These are phyloP conservation scores for Chloroclystis v-ata DNA, from an alignment of 2,888 invertebrate species.

Conservation along the genomic window DNA sequence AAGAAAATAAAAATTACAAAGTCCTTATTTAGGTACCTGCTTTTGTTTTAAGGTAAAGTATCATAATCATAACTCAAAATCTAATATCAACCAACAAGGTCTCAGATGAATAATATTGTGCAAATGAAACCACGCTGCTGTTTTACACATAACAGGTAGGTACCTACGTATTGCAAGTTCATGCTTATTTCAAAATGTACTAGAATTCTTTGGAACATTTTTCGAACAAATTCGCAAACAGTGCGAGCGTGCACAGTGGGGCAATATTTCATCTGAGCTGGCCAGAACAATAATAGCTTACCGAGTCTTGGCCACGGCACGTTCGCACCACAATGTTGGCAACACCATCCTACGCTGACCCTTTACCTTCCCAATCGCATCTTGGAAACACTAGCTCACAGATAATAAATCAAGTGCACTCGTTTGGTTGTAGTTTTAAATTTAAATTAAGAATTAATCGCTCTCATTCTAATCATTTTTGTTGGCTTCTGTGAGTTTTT, in stretches of 20 bases:
- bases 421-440: too few species aligned
- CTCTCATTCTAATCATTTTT: too few species aligned
- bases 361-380: conserved; percentile 36
- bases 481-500: too few species aligned
- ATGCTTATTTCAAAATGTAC: conserved; percentile 49
- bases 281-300: conserved; percentile 76
- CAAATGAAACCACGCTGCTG: neutral
- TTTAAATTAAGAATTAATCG: too few species aligned
- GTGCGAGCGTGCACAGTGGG: conserved; percentile 70
- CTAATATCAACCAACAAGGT: too few species aligned
- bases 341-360: conserved; percentile 49
- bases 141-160: neutral
- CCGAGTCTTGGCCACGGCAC: conserved; percentile 74
- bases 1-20: too few species aligned
- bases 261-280: conserved; percentile 77
- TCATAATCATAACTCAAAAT: too few species aligned
- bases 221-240: conserved; percentile 70
- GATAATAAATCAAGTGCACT: too few species aligned
- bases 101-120: too few species aligned
- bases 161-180: neutral
- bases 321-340: conserved; percentile 73
- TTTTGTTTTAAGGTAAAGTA: too few species aligned
- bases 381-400: too few species aligned
- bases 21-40: too few species aligned
- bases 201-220: conserved; percentile 69